phyloP scores from a whole-genome alignment of 92 coral and sea anemone genomes.

The Parazoanthus darwini region DNA sequence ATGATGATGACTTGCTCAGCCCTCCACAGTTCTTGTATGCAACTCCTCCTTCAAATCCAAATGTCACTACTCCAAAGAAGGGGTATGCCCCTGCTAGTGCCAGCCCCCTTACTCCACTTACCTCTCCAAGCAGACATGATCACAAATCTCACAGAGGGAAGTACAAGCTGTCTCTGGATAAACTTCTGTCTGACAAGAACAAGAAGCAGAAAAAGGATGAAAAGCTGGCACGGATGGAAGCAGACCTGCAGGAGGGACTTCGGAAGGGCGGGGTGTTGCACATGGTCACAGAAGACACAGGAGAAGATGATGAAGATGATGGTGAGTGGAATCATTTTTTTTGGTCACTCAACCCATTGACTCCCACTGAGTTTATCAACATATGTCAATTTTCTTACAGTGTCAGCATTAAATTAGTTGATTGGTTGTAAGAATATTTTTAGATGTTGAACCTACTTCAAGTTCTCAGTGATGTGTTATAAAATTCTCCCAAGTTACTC shows the following conservation, averaged over 20 bases:
- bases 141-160: constrained; percentile 34
- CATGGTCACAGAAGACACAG: constrained; percentile 59
- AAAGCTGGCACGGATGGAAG: constrained; percentile 70
- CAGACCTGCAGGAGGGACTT: constrained; percentile 70
- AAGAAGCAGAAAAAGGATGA: constrained; percentile 58
- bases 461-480: too few species aligned
- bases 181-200: constrained; percentile 70
- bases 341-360: not conserved
- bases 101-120: constrained; percentile 49
- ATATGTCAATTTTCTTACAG: too few species aligned
- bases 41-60: constrained; percentile 53
- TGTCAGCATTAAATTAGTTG: too few species aligned
- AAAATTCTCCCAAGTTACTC: too few species aligned
- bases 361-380: not conserved
- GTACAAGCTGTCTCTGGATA: constrained; percentile 69
- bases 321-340: constrained; percentile 42
- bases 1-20: constrained; percentile 83
- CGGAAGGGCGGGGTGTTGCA: constrained; percentile 67
- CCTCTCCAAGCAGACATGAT: constrained; percentile 26
- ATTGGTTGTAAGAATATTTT: too few species aligned
- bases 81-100: constrained; percentile 41
- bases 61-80: constrained; percentile 55
- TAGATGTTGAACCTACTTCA: too few species aligned
- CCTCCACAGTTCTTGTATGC: constrained; percentile 74
- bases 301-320: constrained; percentile 66